Evolutionary conservation across 2,797 vertebrate species (phyloP).

Genomic region (Pterois miles): DNA sequence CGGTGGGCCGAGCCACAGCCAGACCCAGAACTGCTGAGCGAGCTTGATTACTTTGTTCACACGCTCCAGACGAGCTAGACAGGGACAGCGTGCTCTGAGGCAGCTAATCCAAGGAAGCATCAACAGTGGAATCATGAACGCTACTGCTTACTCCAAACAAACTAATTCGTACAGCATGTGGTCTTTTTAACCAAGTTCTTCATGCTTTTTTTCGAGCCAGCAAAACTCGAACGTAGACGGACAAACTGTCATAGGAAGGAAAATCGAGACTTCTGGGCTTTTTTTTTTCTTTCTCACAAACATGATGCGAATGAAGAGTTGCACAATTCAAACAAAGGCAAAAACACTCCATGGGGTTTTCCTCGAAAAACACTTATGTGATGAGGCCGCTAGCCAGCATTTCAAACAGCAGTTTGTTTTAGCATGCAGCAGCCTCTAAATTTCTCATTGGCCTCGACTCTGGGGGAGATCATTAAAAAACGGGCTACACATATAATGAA

Average conservation of each 20-base stretch:
- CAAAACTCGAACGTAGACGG: not conserved
- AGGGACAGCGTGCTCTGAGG: not conserved
- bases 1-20: not conserved
- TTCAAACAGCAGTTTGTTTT: constrained; percentile 35
- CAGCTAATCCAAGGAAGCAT: constrained; percentile 37
- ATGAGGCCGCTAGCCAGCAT: constrained; percentile 23
- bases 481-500: constrained; percentile 30
- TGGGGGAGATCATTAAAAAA: constrained; percentile 26
- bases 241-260: not conserved
- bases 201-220: not conserved
- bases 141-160: constrained; percentile 30
- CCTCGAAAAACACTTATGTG: constrained; percentile 32
- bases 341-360: constrained; percentile 2
- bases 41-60: constrained; percentile 32
- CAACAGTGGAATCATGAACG: constrained; percentile 26
- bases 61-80: constrained; percentile 34
- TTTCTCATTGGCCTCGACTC: constrained; percentile 30
- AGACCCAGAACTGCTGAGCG: not conserved
- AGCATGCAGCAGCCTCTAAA: constrained; percentile 47
- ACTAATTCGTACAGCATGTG: constrained; percentile 2
- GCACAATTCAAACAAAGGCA: constrained; percentile 1
- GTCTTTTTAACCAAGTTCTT: not conserved
- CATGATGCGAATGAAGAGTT: constrained; percentile 2
- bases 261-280: not conserved
- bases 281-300: not conserved